phyloP scores from a whole-genome alignment of 64 coral and sea anemone genomes.

The Montipora cactus region DNA sequence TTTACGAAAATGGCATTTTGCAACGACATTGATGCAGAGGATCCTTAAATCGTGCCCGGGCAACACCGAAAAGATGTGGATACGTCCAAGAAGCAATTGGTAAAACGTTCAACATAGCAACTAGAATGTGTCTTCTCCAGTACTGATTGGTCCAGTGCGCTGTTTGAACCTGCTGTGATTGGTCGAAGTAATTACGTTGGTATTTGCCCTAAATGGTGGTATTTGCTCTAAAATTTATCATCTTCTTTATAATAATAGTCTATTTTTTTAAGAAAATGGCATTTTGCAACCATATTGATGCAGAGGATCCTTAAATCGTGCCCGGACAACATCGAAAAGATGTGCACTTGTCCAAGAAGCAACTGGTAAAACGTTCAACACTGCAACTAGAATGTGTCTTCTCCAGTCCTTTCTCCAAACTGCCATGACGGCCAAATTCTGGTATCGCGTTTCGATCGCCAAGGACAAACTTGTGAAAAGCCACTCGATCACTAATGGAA shows the following conservation, averaged over 20 bases:
- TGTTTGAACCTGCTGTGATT: too few species aligned
- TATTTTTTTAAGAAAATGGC: background rate
- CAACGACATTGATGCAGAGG: background rate
- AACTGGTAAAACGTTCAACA: background rate
- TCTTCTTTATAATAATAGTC: too few species aligned
- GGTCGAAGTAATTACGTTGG: too few species aligned
- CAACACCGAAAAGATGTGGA: background rate
- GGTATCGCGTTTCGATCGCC: background rate
- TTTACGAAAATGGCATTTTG: conserved; percentile 7
- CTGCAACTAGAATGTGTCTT: background rate
- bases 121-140: background rate
- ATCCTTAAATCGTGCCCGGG: background rate
- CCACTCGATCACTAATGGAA: background rate
- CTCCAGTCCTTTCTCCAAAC: background rate
- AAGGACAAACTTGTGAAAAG: background rate
- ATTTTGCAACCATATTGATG: background rate
- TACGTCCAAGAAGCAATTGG: background rate
- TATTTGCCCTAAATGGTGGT: too few species aligned
- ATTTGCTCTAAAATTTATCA: too few species aligned
- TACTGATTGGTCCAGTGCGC: too few species aligned
- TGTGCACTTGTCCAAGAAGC: background rate
- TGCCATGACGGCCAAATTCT: conserved; percentile 5
- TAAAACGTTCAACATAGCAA: background rate
- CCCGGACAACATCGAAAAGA: background rate
- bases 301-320: background rate